Conservation (phyloP, 2,113 vertebrate genomes). For the Lepisosteus osseus region DNA sequence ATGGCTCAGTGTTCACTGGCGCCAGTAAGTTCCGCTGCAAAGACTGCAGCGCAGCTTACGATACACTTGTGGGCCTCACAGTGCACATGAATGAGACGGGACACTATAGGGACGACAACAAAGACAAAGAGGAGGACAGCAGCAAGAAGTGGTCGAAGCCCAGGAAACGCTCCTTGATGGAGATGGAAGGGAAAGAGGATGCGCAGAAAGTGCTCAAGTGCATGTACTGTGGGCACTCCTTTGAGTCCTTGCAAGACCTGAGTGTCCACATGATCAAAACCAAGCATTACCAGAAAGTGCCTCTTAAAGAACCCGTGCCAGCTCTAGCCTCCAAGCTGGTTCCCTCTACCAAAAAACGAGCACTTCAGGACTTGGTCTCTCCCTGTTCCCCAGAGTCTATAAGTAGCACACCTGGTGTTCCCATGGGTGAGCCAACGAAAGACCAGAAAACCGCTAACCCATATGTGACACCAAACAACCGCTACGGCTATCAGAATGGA, state of each 20-base stretch:
- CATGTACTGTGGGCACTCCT: conserved; percentile 98
- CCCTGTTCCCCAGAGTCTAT: conserved; percentile 90
- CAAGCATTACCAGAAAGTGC: conserved; percentile 99
- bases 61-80: conserved; percentile 92
- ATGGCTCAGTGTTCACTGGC: conserved; percentile 94
- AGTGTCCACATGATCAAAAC: conserved; percentile 99
- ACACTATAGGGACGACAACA: conserved; percentile 97
- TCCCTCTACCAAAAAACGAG: conserved; percentile 92
- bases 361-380: conserved; percentile 84
- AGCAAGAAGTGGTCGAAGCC: conserved; percentile 96
- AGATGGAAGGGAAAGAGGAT: conserved; percentile 98
- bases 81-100: conserved; percentile 98
- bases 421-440: conserved; percentile 77
- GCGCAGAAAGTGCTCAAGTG: conserved; percentile 98
- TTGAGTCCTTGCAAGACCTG: conserved; percentile 96
- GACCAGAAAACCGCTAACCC: conserved; percentile 91
- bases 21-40: conserved; percentile 98
- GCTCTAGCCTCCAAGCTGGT: conserved; percentile 89
- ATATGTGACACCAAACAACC: conserved; percentile 96
- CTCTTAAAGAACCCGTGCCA: conserved; percentile 98
- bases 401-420: conserved; percentile 66
- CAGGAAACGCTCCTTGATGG: conserved; percentile 92
- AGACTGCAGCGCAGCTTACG: conserved; percentile 95
- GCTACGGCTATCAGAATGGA: conserved; percentile 98
- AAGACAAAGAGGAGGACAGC: conserved; percentile 87